Percentiles rank a stretch among this genome's conserved stretches.
phyloP scores from a whole-genome alignment of 2,113 vertebrate genomes.

The Dipodomys stephensi region DNA sequence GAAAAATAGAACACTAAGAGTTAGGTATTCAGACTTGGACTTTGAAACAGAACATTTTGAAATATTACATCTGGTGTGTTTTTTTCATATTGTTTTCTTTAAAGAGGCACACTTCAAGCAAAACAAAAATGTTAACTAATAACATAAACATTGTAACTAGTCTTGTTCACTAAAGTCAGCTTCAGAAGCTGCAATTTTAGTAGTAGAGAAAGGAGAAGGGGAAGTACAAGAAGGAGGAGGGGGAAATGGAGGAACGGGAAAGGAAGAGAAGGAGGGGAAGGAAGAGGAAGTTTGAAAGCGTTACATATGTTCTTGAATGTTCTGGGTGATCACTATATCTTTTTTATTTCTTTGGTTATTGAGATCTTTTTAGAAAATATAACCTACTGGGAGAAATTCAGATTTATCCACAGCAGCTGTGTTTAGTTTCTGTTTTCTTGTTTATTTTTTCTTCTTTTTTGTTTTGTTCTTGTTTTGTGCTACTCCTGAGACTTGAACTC shows the following conservation, averaged over 20 bases:
- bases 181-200: not conserved
- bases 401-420: slow-evolving; percentile 34
- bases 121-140: slow-evolving; percentile 38
- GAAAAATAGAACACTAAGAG: slow-evolving; percentile 81
- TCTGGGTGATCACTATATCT: not conserved
- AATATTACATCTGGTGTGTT: slow-evolving; percentile 56
- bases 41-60: slow-evolving; percentile 66
- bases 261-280: not conserved
- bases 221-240: not conserved
- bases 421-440: not conserved
- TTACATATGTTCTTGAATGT: not conserved
- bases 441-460: too few species aligned
- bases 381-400: slow-evolving; percentile 5
- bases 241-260: not conserved
- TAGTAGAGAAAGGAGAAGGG: not conserved
- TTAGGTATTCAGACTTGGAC: not conserved
- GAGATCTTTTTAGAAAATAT: slow-evolving; percentile 9
- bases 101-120: not conserved
- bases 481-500: too few species aligned
- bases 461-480: too few species aligned
- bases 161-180: not conserved
- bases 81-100: slow-evolving; percentile 42
- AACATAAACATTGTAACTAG: not conserved
- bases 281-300: not conserved
- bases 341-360: not conserved